Evolutionary conservation across 2,888 invertebrate genomes (phyloP).

Genomic region (Limenitis arthemis): DNA sequence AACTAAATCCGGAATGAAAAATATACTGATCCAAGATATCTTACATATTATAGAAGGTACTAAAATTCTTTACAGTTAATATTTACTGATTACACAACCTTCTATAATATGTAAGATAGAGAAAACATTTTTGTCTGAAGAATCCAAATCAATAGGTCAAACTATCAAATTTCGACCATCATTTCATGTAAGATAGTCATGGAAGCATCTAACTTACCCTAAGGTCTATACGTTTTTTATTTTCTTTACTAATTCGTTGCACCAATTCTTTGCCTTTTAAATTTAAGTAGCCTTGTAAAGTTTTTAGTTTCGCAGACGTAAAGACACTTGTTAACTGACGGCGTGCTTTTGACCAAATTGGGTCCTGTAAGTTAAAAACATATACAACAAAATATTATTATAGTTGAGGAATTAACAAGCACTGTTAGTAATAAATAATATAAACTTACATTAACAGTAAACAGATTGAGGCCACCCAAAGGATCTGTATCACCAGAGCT

Average conservation of each 20-base stretch:
- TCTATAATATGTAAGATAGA: too few relatives aligned
- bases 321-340: constrained; percentile 28
- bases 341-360: constrained; percentile 28
- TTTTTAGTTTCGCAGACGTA: constrained; percentile 30
- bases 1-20: constrained; percentile 33
- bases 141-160: not conserved
- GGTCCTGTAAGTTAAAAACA: constrained; percentile 23
- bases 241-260: constrained; percentile 27
- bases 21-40: constrained; percentile 29
- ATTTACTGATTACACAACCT: too few relatives aligned
- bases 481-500: constrained; percentile 30
- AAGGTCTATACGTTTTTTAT: constrained; percentile 16
- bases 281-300: constrained; percentile 19
- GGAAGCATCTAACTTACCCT: constrained; percentile 17
- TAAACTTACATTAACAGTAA: constrained; percentile 29
- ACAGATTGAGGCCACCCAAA: constrained; percentile 30
- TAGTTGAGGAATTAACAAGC: not conserved
- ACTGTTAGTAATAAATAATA: not conserved
- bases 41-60: too few relatives aligned
- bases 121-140: not conserved
- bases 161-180: too few relatives aligned
- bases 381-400: not conserved
- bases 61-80: too few relatives aligned
- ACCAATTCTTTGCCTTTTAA: constrained; percentile 27
- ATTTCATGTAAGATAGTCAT: too few relatives aligned